A percentile compares a stretch with the other conserved stretches of the same genome.
phyloP scores from a whole-genome alignment of 2,797 vertebrate species.

The Xiphorhynchus erythropygius region DNA sequence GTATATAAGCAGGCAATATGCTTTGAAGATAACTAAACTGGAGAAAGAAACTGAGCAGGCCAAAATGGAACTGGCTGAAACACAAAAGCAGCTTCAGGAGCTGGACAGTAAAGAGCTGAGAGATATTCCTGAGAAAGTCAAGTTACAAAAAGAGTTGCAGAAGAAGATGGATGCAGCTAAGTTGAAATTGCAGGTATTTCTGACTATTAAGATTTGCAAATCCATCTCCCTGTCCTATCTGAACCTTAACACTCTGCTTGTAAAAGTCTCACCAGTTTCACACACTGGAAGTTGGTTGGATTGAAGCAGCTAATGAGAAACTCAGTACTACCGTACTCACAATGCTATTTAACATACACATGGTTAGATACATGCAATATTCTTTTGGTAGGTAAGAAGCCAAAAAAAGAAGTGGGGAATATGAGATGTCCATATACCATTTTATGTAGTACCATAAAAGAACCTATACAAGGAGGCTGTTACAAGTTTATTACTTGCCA shows the following conservation, averaged over 20 bases:
- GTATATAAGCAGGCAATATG: slow-evolving; percentile 77
- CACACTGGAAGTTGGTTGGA: not conserved
- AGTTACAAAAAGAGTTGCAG: slow-evolving; percentile 76
- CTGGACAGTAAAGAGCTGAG: slow-evolving; percentile 75
- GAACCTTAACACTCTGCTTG: not conserved
- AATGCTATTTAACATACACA: not conserved
- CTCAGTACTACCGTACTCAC: not conserved
- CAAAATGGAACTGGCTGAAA: slow-evolving; percentile 74
- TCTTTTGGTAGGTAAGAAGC: not conserved
- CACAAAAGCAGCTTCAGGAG: slow-evolving; percentile 76
- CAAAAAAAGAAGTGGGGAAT: not conserved
- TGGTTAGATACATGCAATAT: not conserved
- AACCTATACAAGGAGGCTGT: not conserved
- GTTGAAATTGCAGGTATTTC: slow-evolving; percentile 78
- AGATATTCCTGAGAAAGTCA: slow-evolving; percentile 73
- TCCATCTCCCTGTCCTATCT: not conserved
- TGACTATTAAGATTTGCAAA: not conserved
- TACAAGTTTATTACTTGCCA: not conserved
- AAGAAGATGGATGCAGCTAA: slow-evolving; percentile 80
- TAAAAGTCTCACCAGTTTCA: not conserved
- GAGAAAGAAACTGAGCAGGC: slow-evolving; percentile 78
- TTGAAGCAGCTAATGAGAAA: not conserved
- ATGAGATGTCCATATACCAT: not conserved
- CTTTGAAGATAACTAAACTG: slow-evolving; percentile 75
- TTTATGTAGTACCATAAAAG: not conserved